Conservation (phyloP, 2,888 invertebrate genomes). For the Drosophila mayaguana region DNA sequence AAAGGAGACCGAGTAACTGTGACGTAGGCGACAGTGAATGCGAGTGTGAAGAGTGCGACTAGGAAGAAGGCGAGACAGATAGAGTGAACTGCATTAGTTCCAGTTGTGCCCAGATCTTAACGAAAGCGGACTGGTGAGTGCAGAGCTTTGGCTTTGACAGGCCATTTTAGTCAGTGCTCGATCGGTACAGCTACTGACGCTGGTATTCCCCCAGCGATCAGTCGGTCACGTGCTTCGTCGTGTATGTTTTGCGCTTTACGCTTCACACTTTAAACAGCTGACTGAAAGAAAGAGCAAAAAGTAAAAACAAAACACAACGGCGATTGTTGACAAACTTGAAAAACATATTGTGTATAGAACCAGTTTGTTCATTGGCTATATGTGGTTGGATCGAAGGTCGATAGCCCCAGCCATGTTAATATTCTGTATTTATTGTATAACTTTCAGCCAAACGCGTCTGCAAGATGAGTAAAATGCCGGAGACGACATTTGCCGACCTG, state of each 20-base stretch:
- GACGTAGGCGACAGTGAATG: background rate
- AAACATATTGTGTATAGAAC: conserved; percentile 54
- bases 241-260: conserved; percentile 18
- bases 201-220: conserved; percentile 30
- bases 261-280: conserved; percentile 42
- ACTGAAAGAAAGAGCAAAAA: conserved; percentile 22
- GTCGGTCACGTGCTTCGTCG: conserved; percentile 57
- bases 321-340: conserved; percentile 56
- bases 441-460: conserved; percentile 19
- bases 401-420: conserved; percentile 23
- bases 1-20: background rate
- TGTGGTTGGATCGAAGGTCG: conserved; percentile 69
- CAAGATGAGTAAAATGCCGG: conserved; percentile 80
- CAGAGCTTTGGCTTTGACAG: conserved; percentile 25
- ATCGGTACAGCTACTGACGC: conserved; percentile 32
- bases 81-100: conserved; percentile 35
- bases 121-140: conserved; percentile 16
- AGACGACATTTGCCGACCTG: conserved; percentile 80
- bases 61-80: conserved; percentile 1
- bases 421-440: conserved; percentile 18
- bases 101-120: conserved; percentile 35
- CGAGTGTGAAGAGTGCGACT: background rate
- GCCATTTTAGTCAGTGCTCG: conserved; percentile 48
- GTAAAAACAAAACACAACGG: conserved; percentile 12
- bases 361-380: conserved; percentile 56